A percentile compares a stretch with the other conserved stretches of the same genome.
Evolutionary conservation across 2,888 invertebrate genomes (phyloP).

Genomic region (Phorcus lineatus): DNA sequence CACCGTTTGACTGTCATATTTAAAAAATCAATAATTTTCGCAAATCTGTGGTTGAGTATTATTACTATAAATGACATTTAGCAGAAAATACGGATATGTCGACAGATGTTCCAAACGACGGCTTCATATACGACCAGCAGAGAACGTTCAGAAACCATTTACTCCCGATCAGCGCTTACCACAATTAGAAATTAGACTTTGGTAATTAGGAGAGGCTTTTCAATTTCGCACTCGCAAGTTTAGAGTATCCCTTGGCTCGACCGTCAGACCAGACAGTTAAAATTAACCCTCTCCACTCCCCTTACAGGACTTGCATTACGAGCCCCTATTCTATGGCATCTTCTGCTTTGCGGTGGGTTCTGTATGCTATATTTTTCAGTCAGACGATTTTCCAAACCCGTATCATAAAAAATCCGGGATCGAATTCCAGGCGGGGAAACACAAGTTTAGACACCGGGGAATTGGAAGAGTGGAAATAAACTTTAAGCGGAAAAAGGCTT

Average conservation of each 20-base stretch:
- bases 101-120: no score
- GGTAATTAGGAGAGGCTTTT: neutral
- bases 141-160: neutral
- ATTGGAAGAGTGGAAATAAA: neutral
- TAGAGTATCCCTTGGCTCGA: neutral
- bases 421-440: neutral
- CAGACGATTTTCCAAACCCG: neutral
- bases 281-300: neutral
- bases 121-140: no score
- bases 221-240: neutral
- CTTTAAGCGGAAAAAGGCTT: neutral
- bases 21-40: no score
- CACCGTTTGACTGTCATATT: no score
- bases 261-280: neutral
- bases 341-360: neutral
- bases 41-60: no score
- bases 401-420: neutral
- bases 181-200: constrained; percentile 4
- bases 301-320: neutral
- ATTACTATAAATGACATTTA: no score
- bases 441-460: neutral
- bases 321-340: neutral
- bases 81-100: no score
- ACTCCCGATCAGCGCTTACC: neutral
- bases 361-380: neutral